These are phyloP conservation scores for Lepilemur ruficaudatus DNA, from an alignment of 2,797 vertebrate genomes.

Conservation along the genomic window DNA sequence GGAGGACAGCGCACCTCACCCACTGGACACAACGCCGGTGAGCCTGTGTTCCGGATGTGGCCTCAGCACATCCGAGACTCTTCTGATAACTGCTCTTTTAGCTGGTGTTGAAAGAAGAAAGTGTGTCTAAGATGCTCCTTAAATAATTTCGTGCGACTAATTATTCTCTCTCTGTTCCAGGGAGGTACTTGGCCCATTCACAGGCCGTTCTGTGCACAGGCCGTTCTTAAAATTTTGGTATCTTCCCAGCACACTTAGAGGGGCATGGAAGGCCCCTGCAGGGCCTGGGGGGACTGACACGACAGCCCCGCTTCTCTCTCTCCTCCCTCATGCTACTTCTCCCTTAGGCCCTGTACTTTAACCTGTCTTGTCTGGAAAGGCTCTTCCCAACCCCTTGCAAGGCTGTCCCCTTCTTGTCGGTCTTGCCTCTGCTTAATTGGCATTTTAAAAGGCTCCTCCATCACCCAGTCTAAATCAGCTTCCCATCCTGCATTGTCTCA, in stretches of 20 bases:
- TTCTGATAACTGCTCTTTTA: not conserved
- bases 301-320: not conserved
- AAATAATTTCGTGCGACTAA: not conserved
- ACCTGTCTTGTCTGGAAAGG: not conserved
- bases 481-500: not conserved
- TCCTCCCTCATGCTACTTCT: not conserved
- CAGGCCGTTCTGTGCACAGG: not conserved
- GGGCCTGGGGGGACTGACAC: not conserved
- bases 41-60: not conserved
- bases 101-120: not conserved
- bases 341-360: not conserved
- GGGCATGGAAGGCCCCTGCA: not conserved
- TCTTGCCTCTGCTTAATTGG: not conserved
- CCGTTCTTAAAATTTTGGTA: too few relatives aligned
- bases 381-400: not conserved
- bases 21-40: fast-evolving
- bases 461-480: not conserved
- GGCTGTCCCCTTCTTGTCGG: not conserved
- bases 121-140: not conserved
- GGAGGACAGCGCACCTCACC: not conserved
- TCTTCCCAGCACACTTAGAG: not conserved
- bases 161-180: not conserved
- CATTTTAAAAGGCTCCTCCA: not conserved
- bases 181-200: not conserved
- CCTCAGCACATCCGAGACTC: not conserved